Conservation (phyloP, 2,113 vertebrate genomes). For the Microcebus griseorufus region DNA sequence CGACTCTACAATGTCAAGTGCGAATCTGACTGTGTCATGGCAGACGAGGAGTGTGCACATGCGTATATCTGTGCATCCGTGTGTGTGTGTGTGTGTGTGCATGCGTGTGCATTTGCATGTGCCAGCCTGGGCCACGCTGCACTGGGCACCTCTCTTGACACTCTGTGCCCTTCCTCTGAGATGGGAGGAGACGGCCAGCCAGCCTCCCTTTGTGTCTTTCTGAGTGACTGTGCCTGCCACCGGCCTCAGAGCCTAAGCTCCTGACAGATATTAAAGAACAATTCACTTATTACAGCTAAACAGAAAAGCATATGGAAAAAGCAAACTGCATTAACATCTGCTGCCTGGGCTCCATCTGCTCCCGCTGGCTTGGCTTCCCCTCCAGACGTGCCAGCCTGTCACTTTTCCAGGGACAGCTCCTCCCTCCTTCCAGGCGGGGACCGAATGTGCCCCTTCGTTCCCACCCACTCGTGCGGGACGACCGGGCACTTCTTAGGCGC, state of each 20-base stretch:
- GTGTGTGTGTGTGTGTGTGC: neutral
- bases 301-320: constrained; percentile 83
- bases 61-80: no score
- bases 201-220: neutral
- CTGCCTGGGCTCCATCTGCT: constrained; percentile 82
- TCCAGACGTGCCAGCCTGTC: constrained; percentile 74
- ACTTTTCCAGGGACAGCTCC: constrained; percentile 51
- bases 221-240: constrained; percentile 18
- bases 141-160: neutral
- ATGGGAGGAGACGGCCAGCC: neutral
- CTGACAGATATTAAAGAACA: constrained; percentile 79
- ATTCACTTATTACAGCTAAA: constrained; percentile 78
- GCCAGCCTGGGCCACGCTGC: neutral
- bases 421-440: constrained; percentile 46
- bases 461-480: neutral
- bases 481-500: accelerated
- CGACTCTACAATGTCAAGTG: neutral
- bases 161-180: neutral
- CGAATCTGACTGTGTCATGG: neutral
- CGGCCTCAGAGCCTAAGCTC: constrained; percentile 62
- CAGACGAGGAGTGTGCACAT: accelerated
- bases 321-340: constrained; percentile 82
- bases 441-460: neutral
- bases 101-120: accelerated
- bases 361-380: constrained; percentile 71